phyloP scores from a whole-genome alignment of 2,888 invertebrate species.

The Rhagonycha fulva region DNA sequence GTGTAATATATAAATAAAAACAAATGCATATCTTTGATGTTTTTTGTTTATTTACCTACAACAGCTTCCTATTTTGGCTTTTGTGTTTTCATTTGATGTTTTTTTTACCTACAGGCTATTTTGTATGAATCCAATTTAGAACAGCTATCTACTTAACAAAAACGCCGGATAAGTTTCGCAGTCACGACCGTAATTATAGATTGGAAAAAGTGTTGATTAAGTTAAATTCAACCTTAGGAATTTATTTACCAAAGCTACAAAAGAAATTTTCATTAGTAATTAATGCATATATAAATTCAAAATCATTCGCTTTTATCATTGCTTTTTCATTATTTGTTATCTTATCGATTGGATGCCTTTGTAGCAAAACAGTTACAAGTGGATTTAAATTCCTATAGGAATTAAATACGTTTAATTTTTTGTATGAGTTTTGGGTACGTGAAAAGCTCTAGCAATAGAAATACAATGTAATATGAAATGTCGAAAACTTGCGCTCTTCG shows the following conservation, averaged over 20 bases:
- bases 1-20: neutral
- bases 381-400: slow-evolving; percentile 25
- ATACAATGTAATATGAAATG: slow-evolving; percentile 32
- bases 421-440: neutral
- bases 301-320: neutral
- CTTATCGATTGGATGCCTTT: neutral
- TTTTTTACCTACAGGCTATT: slow-evolving; percentile 27
- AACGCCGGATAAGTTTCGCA: slow-evolving; percentile 25
- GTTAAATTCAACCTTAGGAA: slow-evolving; percentile 36
- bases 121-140: slow-evolving; percentile 28
- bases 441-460: slow-evolving; percentile 22
- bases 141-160: slow-evolving; percentile 24
- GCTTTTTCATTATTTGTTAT: neutral
- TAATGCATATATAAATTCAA: neutral
- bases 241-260: neutral
- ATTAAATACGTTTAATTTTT: neutral
- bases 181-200: slow-evolving; percentile 28
- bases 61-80: slow-evolving; percentile 19
- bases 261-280: neutral
- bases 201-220: slow-evolving; percentile 35
- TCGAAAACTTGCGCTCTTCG: slow-evolving; percentile 29
- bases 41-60: neutral
- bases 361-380: slow-evolving; percentile 7
- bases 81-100: slow-evolving; percentile 22
- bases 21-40: neutral